Evolutionary conservation across 1,140 invertebrate genomes (phyloP), one percentile per base, ranked within the genome.

Genomic region (Drosophila eugracilis): DNA sequence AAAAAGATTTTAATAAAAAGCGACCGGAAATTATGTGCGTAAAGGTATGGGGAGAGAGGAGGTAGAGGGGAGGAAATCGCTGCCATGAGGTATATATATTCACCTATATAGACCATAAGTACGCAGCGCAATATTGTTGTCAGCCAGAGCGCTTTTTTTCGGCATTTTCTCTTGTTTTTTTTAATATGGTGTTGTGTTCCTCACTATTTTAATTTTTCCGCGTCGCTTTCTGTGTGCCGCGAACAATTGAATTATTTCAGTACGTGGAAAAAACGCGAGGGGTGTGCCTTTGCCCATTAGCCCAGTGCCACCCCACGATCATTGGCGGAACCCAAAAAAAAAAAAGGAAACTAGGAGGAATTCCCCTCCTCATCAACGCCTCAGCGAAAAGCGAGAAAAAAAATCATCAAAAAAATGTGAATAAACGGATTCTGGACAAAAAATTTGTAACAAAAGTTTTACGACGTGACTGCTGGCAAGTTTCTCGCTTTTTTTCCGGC

Each of bases 201-300:
- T 71, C 76, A 77, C 77, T 89, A 80, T 90, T 81, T 85, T 90
- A 74, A 90, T 88, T 90, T 85, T 80, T 88, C 66, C 60, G 83
- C 75, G 84, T 83, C 78, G 66, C 67, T 71, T 75, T 81, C 75
- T 58, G 74, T 63, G 67, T 48, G 60, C 60, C 77, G 81, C 83
- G 83, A 90, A 90, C 88, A 90, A 90, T 90, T 90, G 89, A 90
- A 90, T 90, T 90, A 90, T 90, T 90, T 90, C 86, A 75, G 73
- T 84, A 84, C 83, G 52, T 67, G 62, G 55, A 77, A 72, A 69
- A 65, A 72, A 58, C 75, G 62, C 75, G 62, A 89, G 84, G 83
- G 80, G 85, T 84, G 77, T 74, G 58, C 54, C 48, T 47, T 49
- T 80, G 71, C 57, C 84, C 79, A 89, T 73, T 84, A 83, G 67